These are phyloP conservation scores for Mus spicilegus DNA, from an alignment of 2,113 vertebrate genomes.

Conservation along the genomic window DNA sequence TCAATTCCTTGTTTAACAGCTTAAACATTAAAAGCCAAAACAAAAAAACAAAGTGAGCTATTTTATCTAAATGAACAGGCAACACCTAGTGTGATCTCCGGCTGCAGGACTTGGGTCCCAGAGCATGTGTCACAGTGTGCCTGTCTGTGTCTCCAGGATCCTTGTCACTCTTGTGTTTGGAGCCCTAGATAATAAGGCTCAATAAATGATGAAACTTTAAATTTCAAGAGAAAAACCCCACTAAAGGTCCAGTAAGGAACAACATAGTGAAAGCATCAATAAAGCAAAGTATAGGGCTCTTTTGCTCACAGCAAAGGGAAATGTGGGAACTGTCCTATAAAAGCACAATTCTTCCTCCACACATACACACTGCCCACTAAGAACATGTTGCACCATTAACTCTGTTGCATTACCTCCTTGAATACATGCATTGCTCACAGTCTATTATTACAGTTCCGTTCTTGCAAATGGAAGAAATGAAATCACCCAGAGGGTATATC, in stretches of 20 bases:
- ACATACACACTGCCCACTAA: neutral
- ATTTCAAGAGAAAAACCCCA: neutral
- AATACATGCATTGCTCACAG: neutral
- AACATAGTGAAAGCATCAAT: conserved; percentile 20
- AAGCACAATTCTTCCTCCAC: conserved; percentile 54
- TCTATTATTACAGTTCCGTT: neutral
- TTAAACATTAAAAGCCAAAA: neutral
- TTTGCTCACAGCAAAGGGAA: neutral
- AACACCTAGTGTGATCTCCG: neutral
- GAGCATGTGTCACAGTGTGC: no score
- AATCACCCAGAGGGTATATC: neutral
- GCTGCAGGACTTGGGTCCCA: neutral
- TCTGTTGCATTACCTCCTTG: neutral
- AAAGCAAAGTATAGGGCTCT: conserved; percentile 23
- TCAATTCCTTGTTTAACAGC: neutral
- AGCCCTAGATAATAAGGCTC: conserved; percentile 2
- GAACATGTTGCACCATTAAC: neutral
- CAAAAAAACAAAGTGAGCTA: neutral
- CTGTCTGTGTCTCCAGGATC: conserved; percentile 49
- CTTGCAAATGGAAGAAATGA: neutral
- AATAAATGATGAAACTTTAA: neutral
- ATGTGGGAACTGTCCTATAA: neutral
- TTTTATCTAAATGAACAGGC: conserved; percentile 59
- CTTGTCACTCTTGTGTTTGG: conserved; percentile 52
- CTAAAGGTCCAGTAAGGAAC: neutral